phyloP scores from a whole-genome alignment of 92 coral and sea anemone species.

The Palythoa grandiflora region DNA sequence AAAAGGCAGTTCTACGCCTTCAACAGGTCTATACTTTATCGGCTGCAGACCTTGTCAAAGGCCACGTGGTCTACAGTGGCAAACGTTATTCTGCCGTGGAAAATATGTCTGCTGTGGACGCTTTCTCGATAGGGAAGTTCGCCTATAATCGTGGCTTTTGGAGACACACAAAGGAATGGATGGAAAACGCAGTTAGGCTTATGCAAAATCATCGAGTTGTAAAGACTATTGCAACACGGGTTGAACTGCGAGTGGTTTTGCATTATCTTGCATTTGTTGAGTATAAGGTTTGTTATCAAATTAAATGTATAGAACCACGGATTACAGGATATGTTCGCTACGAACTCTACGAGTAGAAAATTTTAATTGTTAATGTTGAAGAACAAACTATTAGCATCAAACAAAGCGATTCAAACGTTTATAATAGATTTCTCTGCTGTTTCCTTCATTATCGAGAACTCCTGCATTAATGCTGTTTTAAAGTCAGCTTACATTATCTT shows the following conservation, averaged over 20 bases:
- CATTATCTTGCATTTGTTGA: background rate
- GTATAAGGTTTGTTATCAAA: background rate
- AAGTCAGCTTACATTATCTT: too few relatives aligned
- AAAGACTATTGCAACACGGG: background rate
- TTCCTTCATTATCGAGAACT: too few relatives aligned
- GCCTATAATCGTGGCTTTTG: slow-evolving; percentile 17
- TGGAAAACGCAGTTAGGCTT: background rate
- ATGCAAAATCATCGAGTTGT: slow-evolving; percentile 9
- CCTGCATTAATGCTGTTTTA: too few relatives aligned
- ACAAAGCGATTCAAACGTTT: too few relatives aligned
- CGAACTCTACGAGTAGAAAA: too few relatives aligned
- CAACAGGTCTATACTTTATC: slow-evolving; percentile 29
- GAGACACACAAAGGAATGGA: slow-evolving; percentile 37
- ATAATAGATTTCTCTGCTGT: too few relatives aligned
- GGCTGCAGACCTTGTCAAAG: slow-evolving; percentile 15
- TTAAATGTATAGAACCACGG: too few relatives aligned
- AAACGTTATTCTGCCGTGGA: background rate
- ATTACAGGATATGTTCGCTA: too few relatives aligned
- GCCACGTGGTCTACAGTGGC: slow-evolving; percentile 7
- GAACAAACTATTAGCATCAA: too few relatives aligned
- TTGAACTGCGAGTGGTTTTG: slow-evolving; percentile 6
- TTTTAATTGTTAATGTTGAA: too few relatives aligned
- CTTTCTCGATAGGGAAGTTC: slow-evolving; percentile 8
- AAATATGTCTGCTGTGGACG: slow-evolving; percentile 38
- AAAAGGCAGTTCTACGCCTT: slow-evolving; percentile 31